These are phyloP conservation scores for Delichon dasypus DNA, from an alignment of 2,797 vertebrate genomes.

Conservation along the genomic window DNA sequence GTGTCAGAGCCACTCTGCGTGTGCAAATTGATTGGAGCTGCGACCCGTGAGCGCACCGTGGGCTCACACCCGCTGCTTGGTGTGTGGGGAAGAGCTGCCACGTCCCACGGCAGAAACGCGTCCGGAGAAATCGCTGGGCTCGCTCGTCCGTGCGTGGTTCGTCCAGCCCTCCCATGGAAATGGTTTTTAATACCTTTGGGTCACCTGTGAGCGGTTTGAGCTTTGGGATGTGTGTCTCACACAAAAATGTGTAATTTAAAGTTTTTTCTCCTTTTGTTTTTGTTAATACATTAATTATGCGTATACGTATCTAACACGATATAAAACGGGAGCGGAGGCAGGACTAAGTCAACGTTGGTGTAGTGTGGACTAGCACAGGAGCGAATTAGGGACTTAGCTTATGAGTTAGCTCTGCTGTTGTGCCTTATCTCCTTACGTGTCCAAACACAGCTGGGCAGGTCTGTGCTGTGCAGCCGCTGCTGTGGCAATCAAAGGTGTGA, in stretches of 20 bases:
- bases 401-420: not conserved
- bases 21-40: slow-evolving; percentile 12
- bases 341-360: not conserved
- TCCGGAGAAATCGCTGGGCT: accelerated
- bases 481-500: slow-evolving; percentile 16
- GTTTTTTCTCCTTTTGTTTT: not conserved
- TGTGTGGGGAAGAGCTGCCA: not conserved
- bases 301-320: not conserved
- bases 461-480: not conserved
- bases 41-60: not conserved
- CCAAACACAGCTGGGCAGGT: slow-evolving; percentile 11
- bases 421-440: not conserved
- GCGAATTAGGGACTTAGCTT: accelerated
- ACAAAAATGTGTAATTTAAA: not conserved
- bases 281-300: not conserved
- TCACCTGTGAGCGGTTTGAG: not conserved
- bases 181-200: accelerated
- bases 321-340: not conserved
- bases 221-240: not conserved
- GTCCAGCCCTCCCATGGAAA: not conserved
- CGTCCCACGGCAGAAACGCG: not conserved
- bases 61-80: not conserved
- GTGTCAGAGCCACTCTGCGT: slow-evolving; percentile 34
- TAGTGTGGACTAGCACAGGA: not conserved
- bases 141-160: accelerated